Base-by-base conservation (phyloP, 2,113 vertebrate genomes). In the Chamaetylas fuelleborni region DNA sequence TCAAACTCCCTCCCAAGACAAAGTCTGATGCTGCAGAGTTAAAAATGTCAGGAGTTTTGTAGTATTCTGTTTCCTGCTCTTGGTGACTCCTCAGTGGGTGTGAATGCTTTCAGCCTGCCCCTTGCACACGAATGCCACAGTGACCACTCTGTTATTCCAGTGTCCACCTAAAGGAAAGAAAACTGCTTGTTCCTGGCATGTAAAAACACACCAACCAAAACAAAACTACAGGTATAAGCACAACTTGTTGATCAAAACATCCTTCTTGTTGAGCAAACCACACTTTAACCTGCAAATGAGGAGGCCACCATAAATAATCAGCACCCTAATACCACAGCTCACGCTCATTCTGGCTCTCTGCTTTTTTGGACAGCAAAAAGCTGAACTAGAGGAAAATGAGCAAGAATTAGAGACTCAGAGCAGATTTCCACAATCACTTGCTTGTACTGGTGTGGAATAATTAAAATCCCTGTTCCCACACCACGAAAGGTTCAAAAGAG, bases 281-380 rank as follows among this genome's bases (percentile, higher is more conserved):
- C 19, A 6, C 34, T 60, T 23, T 51, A 76, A 25, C 11, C 42
- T 38, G 16, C 0, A 1, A 73, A 81, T 18, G 48, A 65, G 31
- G 8, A 71, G 33, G 34, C 6, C 78, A 50, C 28, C 31, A 11
- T 17, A 43, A 90, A 34, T 34, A 72, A 48, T 8, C 20, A 66
- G 50, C 6, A 4, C 13, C n/a, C 23, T n/a, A 64, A 17, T 19
- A 61, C 14, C 40, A 71, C 20, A 62, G 61, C 24, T 74, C 67
- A 17, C 0, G 0, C 31, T 84, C 31, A 5, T 40, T 65, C 15
- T 11, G n/a, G 7, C 58, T 73, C 47, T 53, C n/a, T n/a, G 56
- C 12, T 19, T 43, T 57, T 38, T n/a, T n/a, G 16, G 1, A 1
- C 2, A 7, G 43, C 50, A 53, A 28, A 67, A 33, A 33, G 20